Evolutionary conservation across 1,140 invertebrate genomes (phyloP), one percentile per base, ranked within the genome.

Genomic region (Amphibalanus amphitrite): DNA sequence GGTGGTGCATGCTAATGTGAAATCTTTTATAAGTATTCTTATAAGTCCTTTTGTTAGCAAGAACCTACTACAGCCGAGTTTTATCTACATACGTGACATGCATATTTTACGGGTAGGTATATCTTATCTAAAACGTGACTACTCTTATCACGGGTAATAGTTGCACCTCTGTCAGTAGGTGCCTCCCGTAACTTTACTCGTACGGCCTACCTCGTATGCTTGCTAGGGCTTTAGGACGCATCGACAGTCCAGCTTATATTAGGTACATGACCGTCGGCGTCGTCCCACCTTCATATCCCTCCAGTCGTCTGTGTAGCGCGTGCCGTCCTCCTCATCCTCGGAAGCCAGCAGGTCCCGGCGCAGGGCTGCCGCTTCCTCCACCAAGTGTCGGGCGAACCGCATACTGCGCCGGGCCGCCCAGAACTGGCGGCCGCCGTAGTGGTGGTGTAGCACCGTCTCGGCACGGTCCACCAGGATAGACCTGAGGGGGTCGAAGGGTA

Each of bases 361-460:
- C 79, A 89, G 97, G 47, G 87, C 76, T 72, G 86, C 83, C 0
- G 90, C 93, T 75, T 89, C 85, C 76, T 85, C 69, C 69, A 85
- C 79, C 1, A 98, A 82, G 69, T 86, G 77, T 67, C 82, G 81
- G 71, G 89, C 86, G 80, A 96, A 98, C 75, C 89, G 84, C 91
- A 98, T 95, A 77, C 93, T 97, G 75, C 92, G 83, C 76, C 95
- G 83, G 29, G 89, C 90, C 73, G 82, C 80, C 95, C 95, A 98
- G 80, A 92, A 97, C 59, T 85, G 80, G 70, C 80, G 78, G 73
- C 89, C 87, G 8, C 95, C 94, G 82, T 91, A 98, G 47, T 81
- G 79, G 78, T 94, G 88, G 80, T 98, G 94, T 28, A 97, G 81
- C 20, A 92, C 85, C 47, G 92, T 89, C 82, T 97, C 95, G 69